phyloP scores from a whole-genome alignment of 2,888 invertebrate genomes.

The Busseola fusca region DNA sequence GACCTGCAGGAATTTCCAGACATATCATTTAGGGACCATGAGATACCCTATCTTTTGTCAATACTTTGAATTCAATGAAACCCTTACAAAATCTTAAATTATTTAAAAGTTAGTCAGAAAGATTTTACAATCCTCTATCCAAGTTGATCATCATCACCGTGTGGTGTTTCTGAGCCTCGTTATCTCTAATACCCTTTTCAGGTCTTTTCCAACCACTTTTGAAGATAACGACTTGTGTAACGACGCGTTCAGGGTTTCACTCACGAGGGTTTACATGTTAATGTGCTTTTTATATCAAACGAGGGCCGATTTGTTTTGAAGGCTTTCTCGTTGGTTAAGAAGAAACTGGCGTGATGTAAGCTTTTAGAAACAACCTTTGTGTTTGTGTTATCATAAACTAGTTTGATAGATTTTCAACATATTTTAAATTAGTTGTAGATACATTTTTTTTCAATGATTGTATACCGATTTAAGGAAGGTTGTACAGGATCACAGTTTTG shows the following conservation, averaged over 20 bases:
- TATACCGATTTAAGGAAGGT: background rate
- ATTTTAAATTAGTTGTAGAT: background rate
- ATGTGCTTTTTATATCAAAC: slow-evolving; percentile 38
- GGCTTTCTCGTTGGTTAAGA: slow-evolving; percentile 2
- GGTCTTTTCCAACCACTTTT: slow-evolving; percentile 24
- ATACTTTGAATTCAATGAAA: slow-evolving; percentile 7
- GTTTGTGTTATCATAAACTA: too few relatives aligned
- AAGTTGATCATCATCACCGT: background rate
- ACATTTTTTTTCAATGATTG: background rate
- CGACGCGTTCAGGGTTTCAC: slow-evolving; percentile 43
- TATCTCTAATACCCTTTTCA: background rate
- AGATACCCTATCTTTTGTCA: slow-evolving; percentile 8
- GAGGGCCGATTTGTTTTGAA: slow-evolving; percentile 16
- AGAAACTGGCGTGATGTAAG: slow-evolving; percentile 12
- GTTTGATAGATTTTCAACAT: background rate
- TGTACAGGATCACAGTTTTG: background rate
- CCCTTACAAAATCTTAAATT: slow-evolving; percentile 5
- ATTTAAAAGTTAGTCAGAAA: slow-evolving; percentile 13
- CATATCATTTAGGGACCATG: background rate
- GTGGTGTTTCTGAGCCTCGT: slow-evolving; percentile 6
- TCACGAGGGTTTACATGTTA: slow-evolving; percentile 42
- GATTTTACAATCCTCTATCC: background rate
- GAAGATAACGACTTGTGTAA: slow-evolving; percentile 45
- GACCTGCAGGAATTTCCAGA: background rate
- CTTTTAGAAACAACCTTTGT: background rate